phyloP scores from a whole-genome alignment of 2,888 invertebrate genomes.

The Megaustenia siamemsis region DNA sequence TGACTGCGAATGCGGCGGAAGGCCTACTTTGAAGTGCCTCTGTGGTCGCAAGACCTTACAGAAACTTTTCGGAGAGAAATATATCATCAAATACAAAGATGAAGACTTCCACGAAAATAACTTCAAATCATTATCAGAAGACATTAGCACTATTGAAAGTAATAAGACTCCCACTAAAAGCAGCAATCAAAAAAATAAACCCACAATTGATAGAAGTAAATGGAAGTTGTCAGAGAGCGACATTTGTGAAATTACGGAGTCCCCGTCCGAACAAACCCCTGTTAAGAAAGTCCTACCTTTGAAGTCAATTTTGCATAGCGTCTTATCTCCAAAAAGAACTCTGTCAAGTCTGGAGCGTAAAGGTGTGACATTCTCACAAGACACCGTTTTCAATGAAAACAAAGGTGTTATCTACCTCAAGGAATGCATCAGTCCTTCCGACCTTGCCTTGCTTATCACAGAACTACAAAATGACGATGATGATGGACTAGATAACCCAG shows the following conservation, averaged over 20 bases:
- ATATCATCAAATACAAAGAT: slow-evolving; percentile 22
- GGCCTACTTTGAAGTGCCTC: slow-evolving; percentile 43
- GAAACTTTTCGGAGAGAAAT: slow-evolving; percentile 33
- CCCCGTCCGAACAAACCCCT: background rate
- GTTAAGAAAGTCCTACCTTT: background rate
- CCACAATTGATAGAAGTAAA: background rate
- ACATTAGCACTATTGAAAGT: background rate
- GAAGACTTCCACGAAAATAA: background rate
- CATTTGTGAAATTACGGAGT: background rate
- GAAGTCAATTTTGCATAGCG: background rate
- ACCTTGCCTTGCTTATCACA: slow-evolving; percentile 2
- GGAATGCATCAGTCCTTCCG: slow-evolving; percentile 41
- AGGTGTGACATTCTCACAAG: slow-evolving; percentile 67
- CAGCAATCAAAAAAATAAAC: background rate
- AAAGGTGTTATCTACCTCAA: slow-evolving; percentile 59
- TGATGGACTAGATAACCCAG: slow-evolving; percentile 34
- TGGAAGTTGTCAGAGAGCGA: background rate
- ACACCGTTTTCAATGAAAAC: slow-evolving; percentile 69
- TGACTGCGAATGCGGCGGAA: slow-evolving; percentile 37
- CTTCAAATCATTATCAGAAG: background rate
- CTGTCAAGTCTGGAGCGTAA: slow-evolving; percentile 60
- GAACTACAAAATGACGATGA: slow-evolving; percentile 14
- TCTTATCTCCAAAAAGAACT: background rate
- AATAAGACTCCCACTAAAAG: background rate
- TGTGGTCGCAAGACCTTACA: slow-evolving; percentile 47